Evolutionary conservation across 2,888 invertebrate genomes (phyloP).

Genomic region (Sphaerophoria rueppellii): DNA sequence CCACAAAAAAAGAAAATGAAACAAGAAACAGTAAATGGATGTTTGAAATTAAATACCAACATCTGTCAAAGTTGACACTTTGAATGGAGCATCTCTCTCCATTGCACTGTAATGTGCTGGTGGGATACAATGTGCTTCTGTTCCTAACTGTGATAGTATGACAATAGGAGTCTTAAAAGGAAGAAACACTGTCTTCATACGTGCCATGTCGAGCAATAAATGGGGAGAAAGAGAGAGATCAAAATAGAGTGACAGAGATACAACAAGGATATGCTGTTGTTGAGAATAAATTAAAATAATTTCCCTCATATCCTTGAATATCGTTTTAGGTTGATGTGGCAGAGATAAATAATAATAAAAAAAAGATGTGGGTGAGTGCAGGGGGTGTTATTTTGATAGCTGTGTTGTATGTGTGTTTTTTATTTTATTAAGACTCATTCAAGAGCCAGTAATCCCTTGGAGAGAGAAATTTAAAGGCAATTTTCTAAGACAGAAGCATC

Average conservation of each 20-base stretch:
- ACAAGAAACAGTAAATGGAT: conserved; percentile 16
- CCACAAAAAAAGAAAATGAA: neutral
- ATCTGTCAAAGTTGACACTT: conserved; percentile 58
- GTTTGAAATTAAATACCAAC: conserved; percentile 53
- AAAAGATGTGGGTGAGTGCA: neutral
- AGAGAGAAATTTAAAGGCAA: neutral
- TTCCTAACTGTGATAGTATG: conserved; percentile 11
- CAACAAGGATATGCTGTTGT: conserved; percentile 46
- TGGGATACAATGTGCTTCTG: neutral
- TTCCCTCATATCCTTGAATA: conserved; percentile 56
- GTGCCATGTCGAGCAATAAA: conserved; percentile 28
- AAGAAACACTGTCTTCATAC: neutral
- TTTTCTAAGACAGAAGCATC: neutral
- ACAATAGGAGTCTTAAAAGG: neutral
- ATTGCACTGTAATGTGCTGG: conserved; percentile 1
- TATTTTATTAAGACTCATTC: conserved; percentile 5
- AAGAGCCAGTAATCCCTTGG: neutral
- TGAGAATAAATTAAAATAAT: conserved; percentile 61
- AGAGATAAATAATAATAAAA: conserved; percentile 19
- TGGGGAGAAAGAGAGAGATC: neutral
- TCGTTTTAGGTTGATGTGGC: conserved; percentile 34
- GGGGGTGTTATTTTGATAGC: conserved; percentile 27
- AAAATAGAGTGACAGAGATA: conserved; percentile 11
- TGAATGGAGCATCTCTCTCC: conserved; percentile 23
- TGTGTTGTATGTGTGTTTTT: conserved; percentile 9